A percentile compares a stretch with the other conserved stretches of the same genome.
Evolutionary conservation across 2,113 vertebrate genomes (phyloP).

Genomic region (Hydropotes inermis): DNA sequence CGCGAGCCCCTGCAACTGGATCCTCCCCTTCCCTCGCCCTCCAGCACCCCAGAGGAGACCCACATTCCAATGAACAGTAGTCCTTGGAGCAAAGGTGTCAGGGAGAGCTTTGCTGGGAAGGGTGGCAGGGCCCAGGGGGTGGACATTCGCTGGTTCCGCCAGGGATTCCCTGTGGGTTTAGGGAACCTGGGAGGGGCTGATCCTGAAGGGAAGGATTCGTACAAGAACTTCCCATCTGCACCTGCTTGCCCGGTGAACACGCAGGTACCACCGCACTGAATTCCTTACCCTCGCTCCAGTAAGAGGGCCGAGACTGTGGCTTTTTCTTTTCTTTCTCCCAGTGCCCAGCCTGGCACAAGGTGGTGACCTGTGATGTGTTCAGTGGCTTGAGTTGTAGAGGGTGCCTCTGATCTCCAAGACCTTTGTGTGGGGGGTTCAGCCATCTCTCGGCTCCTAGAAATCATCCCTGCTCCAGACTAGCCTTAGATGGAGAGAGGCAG

Average conservation of each 20-base stretch:
- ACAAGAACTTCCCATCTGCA: not conserved
- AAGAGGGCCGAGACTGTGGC: not conserved
- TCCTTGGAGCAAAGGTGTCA: not conserved
- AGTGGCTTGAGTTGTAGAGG: not conserved
- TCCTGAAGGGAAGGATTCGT: not conserved
- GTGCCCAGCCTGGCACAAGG: not conserved
- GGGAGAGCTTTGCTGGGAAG: not conserved
- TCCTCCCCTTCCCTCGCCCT: not conserved
- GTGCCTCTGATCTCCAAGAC: not conserved
- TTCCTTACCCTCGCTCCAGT: not conserved
- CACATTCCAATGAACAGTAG: not conserved
- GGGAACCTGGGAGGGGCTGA: not conserved
- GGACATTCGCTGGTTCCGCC: not conserved
- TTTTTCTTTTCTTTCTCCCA: not conserved
- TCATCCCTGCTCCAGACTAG: not conserved
- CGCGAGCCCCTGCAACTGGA: not conserved
- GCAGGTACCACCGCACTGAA: rapidly evolving
- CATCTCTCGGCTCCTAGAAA: not conserved
- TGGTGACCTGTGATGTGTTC: not conserved
- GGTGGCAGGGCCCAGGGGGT: too few species aligned
- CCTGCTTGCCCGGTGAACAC: not conserved
- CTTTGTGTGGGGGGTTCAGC: not conserved
- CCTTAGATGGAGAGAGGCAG: not conserved
- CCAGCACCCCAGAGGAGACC: not conserved
- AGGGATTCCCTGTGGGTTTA: not conserved